These are phyloP conservation scores for Hydrolagus affinis DNA, from an alignment of 2,113 vertebrate genomes.

Conservation along the genomic window DNA sequence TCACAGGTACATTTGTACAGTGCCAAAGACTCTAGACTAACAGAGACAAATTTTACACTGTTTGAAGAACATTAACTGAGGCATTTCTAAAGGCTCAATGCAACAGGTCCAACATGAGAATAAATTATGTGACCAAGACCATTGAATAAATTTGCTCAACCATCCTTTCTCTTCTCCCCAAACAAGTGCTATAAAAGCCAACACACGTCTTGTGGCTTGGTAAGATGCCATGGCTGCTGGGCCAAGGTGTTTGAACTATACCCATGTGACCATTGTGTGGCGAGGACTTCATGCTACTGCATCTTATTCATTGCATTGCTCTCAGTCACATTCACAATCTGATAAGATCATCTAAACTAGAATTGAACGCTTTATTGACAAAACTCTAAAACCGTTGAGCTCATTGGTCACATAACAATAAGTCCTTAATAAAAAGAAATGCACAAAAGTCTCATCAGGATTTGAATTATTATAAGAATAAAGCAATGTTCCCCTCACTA, in stretches of 20 bases:
- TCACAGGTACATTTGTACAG: not conserved
- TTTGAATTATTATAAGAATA: too few species aligned
- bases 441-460: too few species aligned
- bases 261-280: not conserved
- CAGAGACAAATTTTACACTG: not conserved
- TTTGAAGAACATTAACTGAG: not conserved
- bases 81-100: not conserved
- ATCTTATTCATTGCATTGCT: not conserved
- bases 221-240: slow-evolving; percentile 6
- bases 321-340: not conserved
- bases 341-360: not conserved
- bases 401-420: too few species aligned
- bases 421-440: too few species aligned
- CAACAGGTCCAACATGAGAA: slow-evolving; percentile 4
- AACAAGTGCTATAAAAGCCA: not conserved
- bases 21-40: not conserved
- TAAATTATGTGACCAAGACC: not conserved
- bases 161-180: not conserved
- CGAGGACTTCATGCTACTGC: not conserved
- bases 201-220: not conserved
- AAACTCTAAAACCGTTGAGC: too few species aligned
- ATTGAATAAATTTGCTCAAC: slow-evolving; percentile 7
- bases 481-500: too few species aligned
- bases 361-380: too few species aligned
- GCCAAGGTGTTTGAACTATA: not conserved